Base-by-base conservation (phyloP, 2,113 vertebrate genomes). In the Atlantisia rogersi region DNA sequence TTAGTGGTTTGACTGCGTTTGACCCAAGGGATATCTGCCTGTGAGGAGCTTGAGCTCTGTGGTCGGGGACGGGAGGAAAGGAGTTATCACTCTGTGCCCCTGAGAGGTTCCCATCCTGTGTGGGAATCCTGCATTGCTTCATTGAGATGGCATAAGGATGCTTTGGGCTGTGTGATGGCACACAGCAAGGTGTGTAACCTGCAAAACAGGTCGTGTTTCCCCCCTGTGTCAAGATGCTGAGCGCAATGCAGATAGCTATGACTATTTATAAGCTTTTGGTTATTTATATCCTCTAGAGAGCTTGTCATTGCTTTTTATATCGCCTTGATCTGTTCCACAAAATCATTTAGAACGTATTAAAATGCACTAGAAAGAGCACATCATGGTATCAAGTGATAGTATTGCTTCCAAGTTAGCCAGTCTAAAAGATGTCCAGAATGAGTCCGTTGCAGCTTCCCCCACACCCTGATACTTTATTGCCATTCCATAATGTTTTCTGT, bases 221-320 rank as follows among this genome's bases (percentile, higher is more conserved):
- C 1, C 4, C 1, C 4, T 32, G 0, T 59, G 3, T 20, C 44
- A 59, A 59, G 37, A 26, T 58, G 37, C 32, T 48, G 35, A 73
- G 63, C 28, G 21, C 29, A 16, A 6, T 20, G 58, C 25, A 56
- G 29, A 25, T 21, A 39, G 29, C 32, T 71, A 0, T 71, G 68
- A 26, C 19, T 68, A 5, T 55, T 52, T 13, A 12, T 56, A 71
- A 39, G 39, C n/a, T 65, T 83, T 63, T 69, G 16, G 11, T 70
- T 80, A 55, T 82, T 80, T 83, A 17, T 69, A 6, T 69, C 12
- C 11, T 69, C 63, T 76, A 39, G 48, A 78, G n/a, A 79, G 12
- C 5, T 4, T 32, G 19, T 53, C 5, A 12, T 26, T 67, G 11
- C 17, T 46, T 82, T 71, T 73, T 80, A 3, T 19, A 35, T 59